Base-by-base conservation (phyloP, 2,888 invertebrate species). In the Spilarctia lutea region DNA sequence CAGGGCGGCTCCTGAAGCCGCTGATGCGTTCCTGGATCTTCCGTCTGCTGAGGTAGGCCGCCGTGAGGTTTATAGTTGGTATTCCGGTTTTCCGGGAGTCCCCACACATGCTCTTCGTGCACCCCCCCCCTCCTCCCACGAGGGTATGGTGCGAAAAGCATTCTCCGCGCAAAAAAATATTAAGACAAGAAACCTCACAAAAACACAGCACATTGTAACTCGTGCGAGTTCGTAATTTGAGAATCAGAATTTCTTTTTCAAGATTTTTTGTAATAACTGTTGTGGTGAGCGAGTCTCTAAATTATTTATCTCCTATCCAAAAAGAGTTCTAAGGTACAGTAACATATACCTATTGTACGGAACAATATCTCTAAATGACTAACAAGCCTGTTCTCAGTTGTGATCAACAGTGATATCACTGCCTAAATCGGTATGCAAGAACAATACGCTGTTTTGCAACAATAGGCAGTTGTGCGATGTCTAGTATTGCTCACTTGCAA, bases 281-380 rank as follows among this genome's bases (percentile, higher is more conserved):
- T 73, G 65, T 74, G 71, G 65, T 74, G 71, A 56, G 66, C 60
- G 60, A 45, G 68, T 70, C 72, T 77, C 71, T 30, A 79, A 79
- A 66, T 68, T 75, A 18, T 42, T 65, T 68, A 48, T 66, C 35
- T 70, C 48, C 24, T 69, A 33, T 33, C 42, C 56, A n/a, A 69
- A 56, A n/a, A n/a, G 10, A 56, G 42, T 71, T 71, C 42, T 35
- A 39, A 24, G 52, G n/a, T 60, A 30, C 63, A 78, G 77, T 78
- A 69, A 72, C 77, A 71, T 71, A 45, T 45, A 45, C 16, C 71
- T 35, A 78, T 80, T 76, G 65, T 67, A 70, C 73, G 71, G 87
- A 87, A 86, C 84, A 86, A 87, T 86, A 87, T 72, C 75, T 71
- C 65, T 72, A 79, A 75, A 80, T 81, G 73, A 63, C 70, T 68